Base-by-base conservation (phyloP, 2,888 invertebrate genomes). In the Agonopterix arenella region DNA sequence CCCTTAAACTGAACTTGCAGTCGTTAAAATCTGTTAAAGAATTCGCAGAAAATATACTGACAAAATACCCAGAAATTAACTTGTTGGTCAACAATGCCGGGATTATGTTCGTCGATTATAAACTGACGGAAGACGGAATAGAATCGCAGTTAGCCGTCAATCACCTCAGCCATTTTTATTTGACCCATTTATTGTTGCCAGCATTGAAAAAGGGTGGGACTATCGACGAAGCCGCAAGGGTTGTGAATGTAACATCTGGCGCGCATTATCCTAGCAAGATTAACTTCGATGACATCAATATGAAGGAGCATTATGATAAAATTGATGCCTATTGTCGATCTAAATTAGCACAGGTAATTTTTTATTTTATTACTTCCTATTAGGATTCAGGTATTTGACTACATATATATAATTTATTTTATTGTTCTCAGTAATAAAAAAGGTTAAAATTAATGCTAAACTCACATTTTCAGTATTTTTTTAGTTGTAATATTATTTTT, bases 71-170 rank as follows among this genome's bases (percentile, higher is more conserved):
- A 0, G 90, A 92, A 70, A 90, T 97, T 49, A 90, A 96, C 71
- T 68, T 95, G 59, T 84, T 97, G 42, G 91, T 97, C 1, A 97
- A 97, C 78, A 97, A 97, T 82, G 97, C 98, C 66, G 98, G 97
- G 36, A 93, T 97, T 45, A 97, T 98, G 97, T 96, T 95, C 75
- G 93, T 93, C 4, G 95, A 96, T 36, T 94, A 92, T 62, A 88
- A 90, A 49, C 82, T 94, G 59, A 96, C 97, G 0, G 91, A 91
- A 59, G 97, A 97, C 72, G 96, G 96, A 0, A 93, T 93, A 66
- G 98, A 98, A 80, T 92, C 93, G n/a, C 97, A 97, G 68, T 93
- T 97, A 80, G 94, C 93, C 48, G 93, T 95, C 8, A 98, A 98
- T 79, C 96, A 97, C 77, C 84, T 98, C 61, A 94, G 96, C 3